phyloP scores from a whole-genome alignment of 2,113 vertebrate genomes.

The Ochotona curzoniae region DNA sequence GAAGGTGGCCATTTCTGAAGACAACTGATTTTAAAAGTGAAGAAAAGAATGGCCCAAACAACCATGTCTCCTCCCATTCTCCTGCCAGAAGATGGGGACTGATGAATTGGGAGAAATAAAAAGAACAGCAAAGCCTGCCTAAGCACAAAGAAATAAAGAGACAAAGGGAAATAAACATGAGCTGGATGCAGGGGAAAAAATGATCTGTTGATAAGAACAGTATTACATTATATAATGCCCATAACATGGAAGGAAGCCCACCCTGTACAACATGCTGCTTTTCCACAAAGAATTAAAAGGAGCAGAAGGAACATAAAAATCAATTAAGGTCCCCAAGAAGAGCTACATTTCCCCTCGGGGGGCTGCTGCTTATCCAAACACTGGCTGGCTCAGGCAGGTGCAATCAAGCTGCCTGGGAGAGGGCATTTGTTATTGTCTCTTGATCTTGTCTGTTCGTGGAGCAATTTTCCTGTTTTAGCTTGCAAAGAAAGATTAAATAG shows the following conservation, averaged over 20 bases:
- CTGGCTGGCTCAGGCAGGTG: slow-evolving; percentile 17
- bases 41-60: background rate
- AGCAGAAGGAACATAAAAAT: slow-evolving; percentile 31
- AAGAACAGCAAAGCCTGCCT: slow-evolving; percentile 15
- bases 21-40: background rate
- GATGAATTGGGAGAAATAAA: background rate
- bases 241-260: background rate
- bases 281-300: slow-evolving; percentile 52
- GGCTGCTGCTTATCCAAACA: background rate
- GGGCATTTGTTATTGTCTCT: background rate
- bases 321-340: slow-evolving; percentile 21
- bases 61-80: background rate
- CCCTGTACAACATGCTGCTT: slow-evolving; percentile 32
- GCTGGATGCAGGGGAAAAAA: background rate
- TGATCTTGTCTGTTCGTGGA: slow-evolving; percentile 38
- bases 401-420: background rate
- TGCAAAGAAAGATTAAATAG: slow-evolving; percentile 68
- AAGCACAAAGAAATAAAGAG: slow-evolving; percentile 58
- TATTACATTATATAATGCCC: slow-evolving; percentile 3
- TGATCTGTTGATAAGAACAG: slow-evolving; percentile 15
- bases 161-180: slow-evolving; percentile 56
- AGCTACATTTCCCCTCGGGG: background rate
- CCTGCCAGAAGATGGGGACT: background rate
- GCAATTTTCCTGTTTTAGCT: slow-evolving; percentile 66
- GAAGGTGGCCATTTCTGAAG: background rate